Percentiles rank a stretch among this genome's conserved stretches.
Conservation (phyloP, 2,888 invertebrate genomes). For the Hedychridium roseum region DNA sequence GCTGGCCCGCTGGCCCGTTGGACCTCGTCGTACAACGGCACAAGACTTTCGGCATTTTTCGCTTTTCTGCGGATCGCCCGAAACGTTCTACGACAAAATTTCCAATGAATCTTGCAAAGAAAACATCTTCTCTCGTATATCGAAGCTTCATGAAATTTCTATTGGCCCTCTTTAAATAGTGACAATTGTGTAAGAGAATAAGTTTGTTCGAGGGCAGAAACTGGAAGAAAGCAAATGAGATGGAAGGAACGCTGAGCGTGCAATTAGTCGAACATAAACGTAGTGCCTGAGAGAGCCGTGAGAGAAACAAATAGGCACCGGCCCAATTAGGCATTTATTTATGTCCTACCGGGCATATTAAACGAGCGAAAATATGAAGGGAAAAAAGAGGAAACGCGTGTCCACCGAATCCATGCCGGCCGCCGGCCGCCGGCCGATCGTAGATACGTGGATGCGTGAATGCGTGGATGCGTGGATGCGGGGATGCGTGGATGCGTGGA, state of each 20-base stretch:
- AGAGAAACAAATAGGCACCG: slow-evolving; percentile 40
- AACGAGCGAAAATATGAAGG: slow-evolving; percentile 45
- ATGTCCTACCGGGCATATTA: slow-evolving; percentile 40
- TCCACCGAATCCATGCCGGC: slow-evolving; percentile 38
- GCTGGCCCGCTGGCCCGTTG: slow-evolving; percentile 9
- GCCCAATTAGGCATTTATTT: slow-evolving; percentile 49
- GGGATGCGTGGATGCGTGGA: no score
- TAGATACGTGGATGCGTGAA: no score
- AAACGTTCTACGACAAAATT: no score
- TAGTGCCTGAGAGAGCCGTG: slow-evolving; percentile 13
- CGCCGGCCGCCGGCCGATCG: slow-evolving; percentile 37
- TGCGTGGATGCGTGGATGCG: no score
- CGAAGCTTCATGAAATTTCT: no score
- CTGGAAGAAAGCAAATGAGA: neutral
- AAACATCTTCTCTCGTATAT: no score
- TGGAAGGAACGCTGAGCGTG: no score
- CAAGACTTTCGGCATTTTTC: slow-evolving; percentile 39
- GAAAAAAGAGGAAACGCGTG: slow-evolving; percentile 39
- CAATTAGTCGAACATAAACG: no score
- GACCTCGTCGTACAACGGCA: slow-evolving; percentile 35
- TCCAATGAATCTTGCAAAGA: no score
- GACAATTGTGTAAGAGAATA: no score
- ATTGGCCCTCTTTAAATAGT: no score
- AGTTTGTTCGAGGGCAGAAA: no score
- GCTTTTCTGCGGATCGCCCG: slow-evolving; percentile 10